Conservation (phyloP, 2,888 invertebrate genomes). For the Deroplatys truncata region DNA sequence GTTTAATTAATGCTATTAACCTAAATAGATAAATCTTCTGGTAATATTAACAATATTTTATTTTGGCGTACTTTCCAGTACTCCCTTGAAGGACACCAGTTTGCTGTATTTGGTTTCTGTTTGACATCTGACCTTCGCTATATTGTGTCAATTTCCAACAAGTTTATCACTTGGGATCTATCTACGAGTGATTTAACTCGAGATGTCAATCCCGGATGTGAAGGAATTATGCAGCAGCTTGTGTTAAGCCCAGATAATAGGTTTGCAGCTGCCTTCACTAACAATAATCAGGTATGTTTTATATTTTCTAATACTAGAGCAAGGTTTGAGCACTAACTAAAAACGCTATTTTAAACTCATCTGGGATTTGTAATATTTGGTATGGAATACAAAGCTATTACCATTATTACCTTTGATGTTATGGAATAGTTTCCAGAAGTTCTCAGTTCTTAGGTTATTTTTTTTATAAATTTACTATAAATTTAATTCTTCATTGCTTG, state of each 20-base stretch:
- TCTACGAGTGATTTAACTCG: slow-evolving; percentile 92
- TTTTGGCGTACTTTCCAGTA: slow-evolving; percentile 56
- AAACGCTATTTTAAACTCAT: not conserved
- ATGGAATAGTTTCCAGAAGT: too few species aligned
- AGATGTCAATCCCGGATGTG: slow-evolving; percentile 87
- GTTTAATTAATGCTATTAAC: too few species aligned
- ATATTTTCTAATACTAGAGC: not conserved
- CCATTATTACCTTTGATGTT: too few species aligned
- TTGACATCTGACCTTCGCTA: slow-evolving; percentile 86
- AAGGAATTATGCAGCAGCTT: slow-evolving; percentile 93
- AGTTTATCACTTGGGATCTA: slow-evolving; percentile 95
- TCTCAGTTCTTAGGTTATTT: too few species aligned
- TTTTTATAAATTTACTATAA: too few species aligned
- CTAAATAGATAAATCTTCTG: too few species aligned
- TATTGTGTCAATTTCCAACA: slow-evolving; percentile 93
- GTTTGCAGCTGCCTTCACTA: slow-evolving; percentile 92
- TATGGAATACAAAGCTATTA: too few species aligned
- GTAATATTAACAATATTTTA: too few species aligned
- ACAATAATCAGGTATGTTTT: slow-evolving; percentile 75
- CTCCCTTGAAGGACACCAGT: slow-evolving; percentile 96
- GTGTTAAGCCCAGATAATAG: slow-evolving; percentile 92
- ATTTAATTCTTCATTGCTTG: too few species aligned
- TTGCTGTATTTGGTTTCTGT: slow-evolving; percentile 91
- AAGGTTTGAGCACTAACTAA: not conserved
- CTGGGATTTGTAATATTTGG: not conserved